Evolutionary conservation across 2,888 invertebrate genomes (phyloP).

Genomic region (Portevinia maculata): DNA sequence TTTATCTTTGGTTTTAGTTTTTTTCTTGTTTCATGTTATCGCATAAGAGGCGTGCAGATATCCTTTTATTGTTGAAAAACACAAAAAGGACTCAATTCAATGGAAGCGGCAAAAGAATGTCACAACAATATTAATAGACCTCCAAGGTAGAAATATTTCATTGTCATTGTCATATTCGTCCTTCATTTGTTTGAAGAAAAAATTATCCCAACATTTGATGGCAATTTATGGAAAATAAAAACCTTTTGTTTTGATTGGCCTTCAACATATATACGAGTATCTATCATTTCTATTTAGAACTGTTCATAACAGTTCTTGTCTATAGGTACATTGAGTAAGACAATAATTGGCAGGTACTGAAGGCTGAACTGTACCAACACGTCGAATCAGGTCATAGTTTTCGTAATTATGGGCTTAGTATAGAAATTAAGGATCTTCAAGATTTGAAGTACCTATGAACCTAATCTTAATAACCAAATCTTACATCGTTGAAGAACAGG

Average conservation of each 20-base stretch:
- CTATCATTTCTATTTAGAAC: no score
- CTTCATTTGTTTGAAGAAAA: neutral
- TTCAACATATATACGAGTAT: no score
- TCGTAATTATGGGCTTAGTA: no score
- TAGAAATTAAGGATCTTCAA: no score
- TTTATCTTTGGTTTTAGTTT: neutral
- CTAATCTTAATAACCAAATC: no score
- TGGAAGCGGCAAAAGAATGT: neutral
- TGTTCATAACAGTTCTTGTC: no score
- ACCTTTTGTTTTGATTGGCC: constrained; percentile 14
- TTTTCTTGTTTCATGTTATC: neutral
- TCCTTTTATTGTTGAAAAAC: neutral
- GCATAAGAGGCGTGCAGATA: neutral
- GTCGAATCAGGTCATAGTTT: no score
- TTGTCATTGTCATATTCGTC: neutral
- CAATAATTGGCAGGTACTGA: no score
- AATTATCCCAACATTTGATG: neutral
- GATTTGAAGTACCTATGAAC: no score
- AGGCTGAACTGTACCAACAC: no score
- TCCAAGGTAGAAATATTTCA: constrained; percentile 1
- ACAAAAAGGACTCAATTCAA: neutral
- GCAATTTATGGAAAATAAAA: constrained; percentile 7
- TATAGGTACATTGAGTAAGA: no score
- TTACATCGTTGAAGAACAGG: no score
- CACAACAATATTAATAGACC: constrained; percentile 24